Conservation (phyloP, 2,113 vertebrate species). For the Turdus rufiventris region DNA sequence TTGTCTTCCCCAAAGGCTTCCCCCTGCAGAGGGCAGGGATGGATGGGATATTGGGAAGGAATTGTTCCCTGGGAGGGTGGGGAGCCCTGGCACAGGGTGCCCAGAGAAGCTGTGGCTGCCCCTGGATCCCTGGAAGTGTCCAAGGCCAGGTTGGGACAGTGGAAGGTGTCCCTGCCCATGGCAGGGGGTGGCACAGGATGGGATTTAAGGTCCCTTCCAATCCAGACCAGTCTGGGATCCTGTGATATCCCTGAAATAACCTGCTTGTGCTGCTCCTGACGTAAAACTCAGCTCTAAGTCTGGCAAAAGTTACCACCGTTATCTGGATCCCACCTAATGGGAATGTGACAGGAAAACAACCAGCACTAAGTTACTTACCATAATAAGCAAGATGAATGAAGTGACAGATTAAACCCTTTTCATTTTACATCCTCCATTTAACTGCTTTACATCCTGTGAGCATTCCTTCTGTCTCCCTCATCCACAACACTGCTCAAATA, state of each 20-base stretch:
- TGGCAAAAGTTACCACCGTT: background rate
- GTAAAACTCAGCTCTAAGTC: background rate
- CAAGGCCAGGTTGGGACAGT: background rate
- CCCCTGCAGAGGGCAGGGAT: background rate
- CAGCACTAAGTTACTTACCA: background rate
- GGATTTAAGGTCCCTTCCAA: background rate
- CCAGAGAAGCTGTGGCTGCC: no score
- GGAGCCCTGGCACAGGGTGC: background rate
- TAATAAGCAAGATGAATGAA: background rate
- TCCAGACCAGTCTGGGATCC: background rate
- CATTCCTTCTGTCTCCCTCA: background rate
- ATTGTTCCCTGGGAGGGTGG: background rate
- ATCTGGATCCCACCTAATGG: background rate
- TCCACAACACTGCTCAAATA: background rate
- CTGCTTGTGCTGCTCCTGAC: background rate
- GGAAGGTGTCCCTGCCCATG: background rate
- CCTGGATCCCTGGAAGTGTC: background rate
- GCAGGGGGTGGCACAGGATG: background rate
- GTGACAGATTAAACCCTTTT: background rate
- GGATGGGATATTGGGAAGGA: background rate
- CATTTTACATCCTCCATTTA: background rate
- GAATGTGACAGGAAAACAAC: background rate
- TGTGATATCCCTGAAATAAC: background rate
- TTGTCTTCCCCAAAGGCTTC: background rate
- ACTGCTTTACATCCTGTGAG: background rate